Evolutionary conservation across 2,113 vertebrate species (phyloP).

Genomic region (Poeciliopsis retropinna): DNA sequence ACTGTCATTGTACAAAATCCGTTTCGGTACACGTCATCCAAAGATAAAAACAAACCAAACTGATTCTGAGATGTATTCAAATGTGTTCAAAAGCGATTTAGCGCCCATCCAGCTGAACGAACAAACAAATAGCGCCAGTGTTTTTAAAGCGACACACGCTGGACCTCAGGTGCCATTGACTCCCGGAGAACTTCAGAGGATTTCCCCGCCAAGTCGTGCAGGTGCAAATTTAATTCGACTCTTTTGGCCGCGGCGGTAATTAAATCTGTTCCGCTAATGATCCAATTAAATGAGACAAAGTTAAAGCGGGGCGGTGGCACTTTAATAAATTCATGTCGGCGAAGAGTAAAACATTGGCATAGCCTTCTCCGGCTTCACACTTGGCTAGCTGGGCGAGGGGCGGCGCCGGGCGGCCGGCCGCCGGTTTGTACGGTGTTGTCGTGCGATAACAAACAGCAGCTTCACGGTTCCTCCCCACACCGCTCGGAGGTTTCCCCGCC

Average conservation of each 20-base stretch:
- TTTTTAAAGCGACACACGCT: background rate
- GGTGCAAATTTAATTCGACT: conserved; percentile 61
- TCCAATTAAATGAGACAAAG: conserved; percentile 67
- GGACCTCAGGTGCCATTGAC: background rate
- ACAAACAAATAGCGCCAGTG: background rate
- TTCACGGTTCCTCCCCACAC: conserved; percentile 29
- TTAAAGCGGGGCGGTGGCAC: conserved; percentile 60
- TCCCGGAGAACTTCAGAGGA: conserved; percentile 39
- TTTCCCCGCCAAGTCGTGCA: conserved; percentile 50
- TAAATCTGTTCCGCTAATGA: conserved; percentile 71
- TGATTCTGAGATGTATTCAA: too few species aligned
- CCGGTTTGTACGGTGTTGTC: conserved; percentile 34
- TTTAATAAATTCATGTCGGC: conserved; percentile 70
- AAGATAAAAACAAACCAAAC: too few species aligned
- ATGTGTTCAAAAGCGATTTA: too few species aligned
- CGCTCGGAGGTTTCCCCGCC: conserved; percentile 21
- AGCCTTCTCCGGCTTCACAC: conserved; percentile 24
- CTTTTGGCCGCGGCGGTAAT: conserved; percentile 62
- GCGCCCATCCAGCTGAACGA: background rate
- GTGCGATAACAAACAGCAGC: conserved; percentile 26
- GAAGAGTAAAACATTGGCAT: conserved; percentile 56
- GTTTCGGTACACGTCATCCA: too few species aligned
- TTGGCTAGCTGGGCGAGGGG: conserved; percentile 35
- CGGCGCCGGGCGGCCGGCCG: conserved; percentile 18
- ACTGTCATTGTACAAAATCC: too few species aligned